These are phyloP conservation scores for Moxostoma hubbsi DNA, from an alignment of 2,797 vertebrate species.

Conservation along the genomic window DNA sequence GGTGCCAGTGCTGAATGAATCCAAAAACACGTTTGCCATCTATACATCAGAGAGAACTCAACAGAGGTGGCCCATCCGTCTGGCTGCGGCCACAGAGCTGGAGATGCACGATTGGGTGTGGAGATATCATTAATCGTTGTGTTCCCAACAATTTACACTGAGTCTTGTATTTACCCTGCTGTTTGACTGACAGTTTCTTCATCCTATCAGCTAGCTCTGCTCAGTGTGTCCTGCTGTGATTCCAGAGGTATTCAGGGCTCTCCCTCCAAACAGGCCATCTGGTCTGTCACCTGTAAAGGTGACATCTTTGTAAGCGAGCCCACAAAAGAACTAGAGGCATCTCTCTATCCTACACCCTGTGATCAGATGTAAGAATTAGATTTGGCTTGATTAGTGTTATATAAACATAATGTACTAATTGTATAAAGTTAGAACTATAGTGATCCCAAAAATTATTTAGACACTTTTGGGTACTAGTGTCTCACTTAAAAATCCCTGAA, in stretches of 20 bases:
- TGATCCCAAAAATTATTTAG: too few relatives aligned
- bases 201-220: conserved; percentile 83
- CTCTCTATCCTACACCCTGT: conserved; percentile 81
- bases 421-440: too few relatives aligned
- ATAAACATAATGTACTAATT: too few relatives aligned
- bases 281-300: conserved; percentile 96
- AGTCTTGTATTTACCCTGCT: background rate
- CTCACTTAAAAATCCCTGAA: too few relatives aligned
- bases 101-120: conserved; percentile 96
- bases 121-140: background rate
- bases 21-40: conserved; percentile 93
- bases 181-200: conserved; percentile 15
- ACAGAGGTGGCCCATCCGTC: conserved; percentile 92
- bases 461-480: too few relatives aligned
- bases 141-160: background rate
- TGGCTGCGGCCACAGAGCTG: conserved; percentile 89
- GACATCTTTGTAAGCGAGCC: conserved; percentile 97
- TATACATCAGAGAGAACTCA: conserved; percentile 92
- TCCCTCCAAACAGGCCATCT: conserved; percentile 91
- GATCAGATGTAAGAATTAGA: conserved; percentile 89
- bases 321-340: conserved; percentile 81
- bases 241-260: conserved; percentile 86
- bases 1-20: conserved; percentile 89
- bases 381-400: background rate
- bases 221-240: conserved; percentile 91